phyloP scores from a whole-genome alignment of 2,888 invertebrate genomes.

The Molorchus minor region DNA sequence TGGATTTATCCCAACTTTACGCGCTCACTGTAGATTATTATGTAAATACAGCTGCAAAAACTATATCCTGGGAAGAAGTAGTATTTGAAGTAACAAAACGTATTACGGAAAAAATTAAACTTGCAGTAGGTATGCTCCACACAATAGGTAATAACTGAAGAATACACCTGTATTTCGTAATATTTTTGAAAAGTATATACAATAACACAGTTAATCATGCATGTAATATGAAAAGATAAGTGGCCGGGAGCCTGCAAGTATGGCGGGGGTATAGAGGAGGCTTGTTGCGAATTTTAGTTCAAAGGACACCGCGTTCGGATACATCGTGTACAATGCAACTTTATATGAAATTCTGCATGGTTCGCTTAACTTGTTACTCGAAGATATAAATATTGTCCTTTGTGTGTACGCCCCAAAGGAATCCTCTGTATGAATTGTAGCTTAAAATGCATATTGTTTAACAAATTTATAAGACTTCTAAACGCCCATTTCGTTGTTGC shows the following conservation, averaged over 20 bases:
- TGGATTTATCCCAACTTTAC: too few species aligned
- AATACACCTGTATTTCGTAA: slow-evolving; percentile 44
- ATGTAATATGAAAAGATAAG: slow-evolving; percentile 55
- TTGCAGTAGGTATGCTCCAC: neutral
- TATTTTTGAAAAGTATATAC: slow-evolving; percentile 50
- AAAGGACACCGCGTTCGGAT: slow-evolving; percentile 55
- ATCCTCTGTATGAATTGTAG: slow-evolving; percentile 44
- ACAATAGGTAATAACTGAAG: slow-evolving; percentile 15
- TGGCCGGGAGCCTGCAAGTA: slow-evolving; percentile 46
- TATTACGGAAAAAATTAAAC: slow-evolving; percentile 7
- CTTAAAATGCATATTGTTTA: slow-evolving; percentile 46
- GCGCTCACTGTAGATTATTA: too few species aligned
- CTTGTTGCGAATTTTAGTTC: slow-evolving; percentile 55
- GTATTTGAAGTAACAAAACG: too few species aligned
- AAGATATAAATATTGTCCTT: slow-evolving; percentile 58
- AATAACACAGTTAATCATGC: slow-evolving; percentile 57
- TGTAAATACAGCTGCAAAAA: too few species aligned
- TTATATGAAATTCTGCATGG: slow-evolving; percentile 60
- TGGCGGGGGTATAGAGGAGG: slow-evolving; percentile 48
- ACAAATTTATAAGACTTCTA: slow-evolving; percentile 49
- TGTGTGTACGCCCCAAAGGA: slow-evolving; percentile 47
- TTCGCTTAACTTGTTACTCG: slow-evolving; percentile 58
- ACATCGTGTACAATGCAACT: slow-evolving; percentile 58
- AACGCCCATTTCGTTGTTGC: slow-evolving; percentile 41
- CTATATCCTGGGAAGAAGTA: too few species aligned